Evolutionary conservation across 2,797 vertebrate genomes (phyloP), one percentile per base, ranked within the genome.

Genomic region (Nyctalus aviator): DNA sequence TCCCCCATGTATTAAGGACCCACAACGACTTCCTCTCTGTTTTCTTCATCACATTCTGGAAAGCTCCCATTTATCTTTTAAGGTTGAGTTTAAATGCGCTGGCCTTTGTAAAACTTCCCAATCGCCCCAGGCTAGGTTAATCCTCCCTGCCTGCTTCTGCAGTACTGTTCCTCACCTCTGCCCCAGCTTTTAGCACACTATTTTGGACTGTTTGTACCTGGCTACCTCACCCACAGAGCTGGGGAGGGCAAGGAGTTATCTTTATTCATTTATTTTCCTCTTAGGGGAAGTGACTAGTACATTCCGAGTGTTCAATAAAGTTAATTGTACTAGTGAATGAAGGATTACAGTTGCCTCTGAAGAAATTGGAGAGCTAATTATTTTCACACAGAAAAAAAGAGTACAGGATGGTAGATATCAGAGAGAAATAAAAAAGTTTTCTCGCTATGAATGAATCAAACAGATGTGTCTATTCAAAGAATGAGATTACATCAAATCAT

Each of bases 221-320:
- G 64, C 92, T 72, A 11, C 79, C 77, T 91, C 64, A 46, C 53
- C 68, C 69, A 72, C 3, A 37, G 79, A 87, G 37, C 48, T 84
- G 77, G 59, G 46, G 55, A 91, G 6, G 62, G 8, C 14, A 79
- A 21, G 50, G 27, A 55, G 8, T 93, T 84, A 27, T 0, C n/a
- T 93, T 82, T 90, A 25, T 87, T 89, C 44, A n/a, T 57, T 90
- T 64, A 64, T 90, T 93, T 96, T 89, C 17, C 64, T 77, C 27
- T 90, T 68, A 83, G 71, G 41, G 44, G 87, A 85, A 57, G 27
- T 75, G 6, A 81, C 53, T 66, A 48, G 68, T 76, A 44, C 12
- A 53, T 94, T 83, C 8, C 85, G 64, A 41, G 7, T 41, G 46
- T 46, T 90, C 87, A 83, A 10, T 82, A 50, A 91, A 84, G 50